Percentiles rank a stretch among this genome's conserved stretches.
These are phyloP conservation scores for Lethenteron camtschaticum DNA, from an alignment of 2,113 vertebrate species.

Conservation along the genomic window DNA sequence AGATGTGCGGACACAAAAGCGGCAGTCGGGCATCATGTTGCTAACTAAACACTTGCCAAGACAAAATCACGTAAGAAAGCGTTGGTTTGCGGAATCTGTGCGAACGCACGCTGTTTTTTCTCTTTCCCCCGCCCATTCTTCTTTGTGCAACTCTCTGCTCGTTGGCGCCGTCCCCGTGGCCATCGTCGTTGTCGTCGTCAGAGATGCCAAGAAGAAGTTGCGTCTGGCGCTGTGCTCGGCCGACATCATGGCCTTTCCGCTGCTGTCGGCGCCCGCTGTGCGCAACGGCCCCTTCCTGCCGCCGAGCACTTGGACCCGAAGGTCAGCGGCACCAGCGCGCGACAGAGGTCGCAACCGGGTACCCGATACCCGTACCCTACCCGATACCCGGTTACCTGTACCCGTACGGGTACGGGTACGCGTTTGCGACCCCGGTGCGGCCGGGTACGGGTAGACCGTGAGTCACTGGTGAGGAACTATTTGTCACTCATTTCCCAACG, in stretches of 20 bases:
- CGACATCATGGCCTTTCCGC: constrained; percentile 72
- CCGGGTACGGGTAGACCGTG: too few relatives aligned
- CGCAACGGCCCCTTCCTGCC: constrained; percentile 41
- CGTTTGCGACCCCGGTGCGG: too few relatives aligned
- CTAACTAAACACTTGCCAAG: too few relatives aligned
- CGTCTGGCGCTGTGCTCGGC: constrained; percentile 78
- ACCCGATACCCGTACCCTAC: too few relatives aligned
- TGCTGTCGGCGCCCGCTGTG: constrained; percentile 45
- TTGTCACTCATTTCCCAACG: too few relatives aligned
- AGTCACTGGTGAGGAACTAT: too few relatives aligned
- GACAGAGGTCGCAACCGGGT: too few relatives aligned
- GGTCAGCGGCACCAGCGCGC: constrained; percentile 21
- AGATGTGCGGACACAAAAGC: too few relatives aligned
- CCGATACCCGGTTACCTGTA: too few relatives aligned
- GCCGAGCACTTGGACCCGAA: constrained; percentile 79
- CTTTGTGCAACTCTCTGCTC: background rate
- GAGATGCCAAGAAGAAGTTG: constrained; percentile 97
- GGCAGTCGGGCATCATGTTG: too few relatives aligned
- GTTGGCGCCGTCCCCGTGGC: background rate
- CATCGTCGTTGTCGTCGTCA: constrained; percentile 13
- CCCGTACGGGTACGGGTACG: too few relatives aligned
- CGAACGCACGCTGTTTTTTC: background rate
- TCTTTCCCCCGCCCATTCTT: background rate
- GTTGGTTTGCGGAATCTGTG: background rate
- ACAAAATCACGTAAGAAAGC: background rate